Base-by-base conservation (phyloP, 2,888 invertebrate species). In the Beris chalybata region DNA sequence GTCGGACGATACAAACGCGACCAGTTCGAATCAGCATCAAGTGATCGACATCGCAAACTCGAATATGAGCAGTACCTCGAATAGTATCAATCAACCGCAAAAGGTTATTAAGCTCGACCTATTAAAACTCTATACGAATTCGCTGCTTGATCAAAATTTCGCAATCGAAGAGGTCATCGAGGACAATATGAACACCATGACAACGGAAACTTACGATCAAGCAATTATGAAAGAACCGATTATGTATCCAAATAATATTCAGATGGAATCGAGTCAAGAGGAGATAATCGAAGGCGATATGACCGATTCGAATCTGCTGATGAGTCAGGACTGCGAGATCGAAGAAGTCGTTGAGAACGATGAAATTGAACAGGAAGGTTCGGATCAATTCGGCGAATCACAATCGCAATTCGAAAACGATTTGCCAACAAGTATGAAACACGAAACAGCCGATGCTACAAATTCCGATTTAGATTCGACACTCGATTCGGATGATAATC, bases 111-210 rank as follows among this genome's bases (percentile, higher is more conserved):
- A 61, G 43, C 38, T 61, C 11, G 61, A 61, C 22, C 32, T 61
- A 12, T 50, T 61, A 2, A 61, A 61, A 30, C 61, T 61, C 12
- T 61, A 61, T 15, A 43, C 61, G 22, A 61, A 61, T 38, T 22
- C 15, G 7, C 12, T 61, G 22, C 61, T 61, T 50, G 61, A 61
- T 43, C 61, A 61, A 43, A 61, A 61, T 38, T 61, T 61, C 15
- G 61, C 61, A 15, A 61, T 61, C 12, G 52, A 61, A 52, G 61
- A 61, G 22, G 61, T 61, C 9, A 61, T 61, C 38, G 61, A 61
- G 43, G 61, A 61, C 32, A 61, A 61, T 38, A 61, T 61, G 11
- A 61, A 61, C n/a, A 61, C 50, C 22, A 61, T 61, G 15, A 38
- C n/a, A 11, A 38, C 61, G 22, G 61, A 38, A 22, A 13, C 61